Base-by-base conservation (phyloP, 2,113 vertebrate genomes). In the Xyliphius kryptos region DNA sequence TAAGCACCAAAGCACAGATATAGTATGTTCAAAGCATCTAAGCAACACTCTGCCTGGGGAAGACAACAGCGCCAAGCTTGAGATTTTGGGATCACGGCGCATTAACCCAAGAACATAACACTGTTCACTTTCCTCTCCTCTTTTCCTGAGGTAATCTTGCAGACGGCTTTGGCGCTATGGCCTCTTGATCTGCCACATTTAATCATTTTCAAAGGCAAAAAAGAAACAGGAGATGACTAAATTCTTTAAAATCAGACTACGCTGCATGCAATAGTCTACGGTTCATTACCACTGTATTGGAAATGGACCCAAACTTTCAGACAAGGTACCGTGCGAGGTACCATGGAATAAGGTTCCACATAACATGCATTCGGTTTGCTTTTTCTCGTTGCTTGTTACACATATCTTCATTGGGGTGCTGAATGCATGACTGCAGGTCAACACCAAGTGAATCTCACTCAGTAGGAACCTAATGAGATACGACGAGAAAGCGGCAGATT, bases 111-210 rank as follows among this genome's bases (percentile, higher is more conserved):
- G 17, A 60, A 48, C 59, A 49, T 37, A 20, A 67, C 56, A 63
- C 64, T 48, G 40, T 63, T 57, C 40, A 63, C 53, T 66, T 59
- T 32, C 20, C 61, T 50, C 17, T 49, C 15, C 17, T 41, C 21
- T 36, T 53, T 40, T 76, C 62, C 76, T 69, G 74, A 62, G 71
- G 73, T 82, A 82, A 80, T 83, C 77, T 74, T 79, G 70, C 57
- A 67, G 60, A 66, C 69, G 70, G 65, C 74, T 69, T 73, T 71
- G 76, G 73, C 56, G 76, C 70, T 61, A 32, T 58, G 75, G 71
- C 66, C 80, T 78, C 80, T 81, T 83, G 81, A 82, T 85, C 82
- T 82, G 77, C 77, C 80, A 80, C 80, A 75, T 87, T 77, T 74
- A 76, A 80, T 80, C 78, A 79, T 77, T 74, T 79, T 80, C 80